phyloP scores from a whole-genome alignment of 1,140 invertebrate species.

The Anagrus nilaparvatae region DNA sequence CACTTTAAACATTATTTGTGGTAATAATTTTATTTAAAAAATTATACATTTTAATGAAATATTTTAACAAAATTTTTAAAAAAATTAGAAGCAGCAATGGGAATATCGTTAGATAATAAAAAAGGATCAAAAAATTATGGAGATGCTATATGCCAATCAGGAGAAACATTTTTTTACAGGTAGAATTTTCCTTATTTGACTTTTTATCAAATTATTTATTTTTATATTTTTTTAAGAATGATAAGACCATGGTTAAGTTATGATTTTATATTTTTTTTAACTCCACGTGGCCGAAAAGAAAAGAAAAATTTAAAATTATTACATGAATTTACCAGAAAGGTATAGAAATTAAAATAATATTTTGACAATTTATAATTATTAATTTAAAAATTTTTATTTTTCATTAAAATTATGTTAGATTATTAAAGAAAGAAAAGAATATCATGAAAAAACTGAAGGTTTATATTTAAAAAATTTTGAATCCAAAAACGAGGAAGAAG shows the following conservation, averaged over 20 bases:
- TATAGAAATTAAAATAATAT: constrained; percentile 26
- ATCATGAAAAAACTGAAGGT: constrained; percentile 14
- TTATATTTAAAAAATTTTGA: constrained; percentile 15
- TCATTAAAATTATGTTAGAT: constrained; percentile 14
- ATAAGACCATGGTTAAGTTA: constrained; percentile 50
- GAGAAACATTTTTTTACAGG: constrained; percentile 17
- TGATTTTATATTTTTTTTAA: constrained; percentile 44
- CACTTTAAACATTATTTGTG: constrained; percentile 68
- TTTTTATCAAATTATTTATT: background rate
- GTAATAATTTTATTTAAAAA: constrained; percentile 37
- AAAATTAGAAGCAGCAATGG: constrained; percentile 70
- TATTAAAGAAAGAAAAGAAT: constrained; percentile 20
- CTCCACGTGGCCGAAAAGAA: constrained; percentile 41
- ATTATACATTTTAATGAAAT: background rate
- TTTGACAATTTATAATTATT: no score
- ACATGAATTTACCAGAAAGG: constrained; percentile 56
- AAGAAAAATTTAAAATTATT: constrained; percentile 50
- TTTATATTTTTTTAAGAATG: constrained; percentile 29
- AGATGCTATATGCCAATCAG: constrained; percentile 40
- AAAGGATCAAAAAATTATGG: constrained; percentile 46
- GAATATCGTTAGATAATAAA: constrained; percentile 49
- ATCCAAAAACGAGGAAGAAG: background rate
- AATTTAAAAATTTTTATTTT: background rate
- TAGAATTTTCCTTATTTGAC: constrained; percentile 7
- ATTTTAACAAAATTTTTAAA: background rate